Conservation (phyloP, 35 echinoderm and acorn worm genomes). For the Patiria miniata region DNA sequence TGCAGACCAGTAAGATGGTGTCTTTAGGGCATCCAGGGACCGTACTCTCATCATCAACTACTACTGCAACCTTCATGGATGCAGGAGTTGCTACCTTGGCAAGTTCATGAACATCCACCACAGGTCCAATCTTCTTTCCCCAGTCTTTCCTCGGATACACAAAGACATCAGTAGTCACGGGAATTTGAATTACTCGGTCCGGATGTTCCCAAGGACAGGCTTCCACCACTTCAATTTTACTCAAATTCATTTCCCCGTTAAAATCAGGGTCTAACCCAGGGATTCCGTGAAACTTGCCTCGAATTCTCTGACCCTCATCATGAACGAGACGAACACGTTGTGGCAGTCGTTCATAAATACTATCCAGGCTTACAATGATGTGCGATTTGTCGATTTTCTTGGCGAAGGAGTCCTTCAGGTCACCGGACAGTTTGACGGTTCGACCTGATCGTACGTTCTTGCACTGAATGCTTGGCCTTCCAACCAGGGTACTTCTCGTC, state of each 20-base stretch:
- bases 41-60: not conserved
- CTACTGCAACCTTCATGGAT: not conserved
- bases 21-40: not conserved
- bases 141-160: constrained; percentile 2
- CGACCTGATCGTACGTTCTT: not conserved
- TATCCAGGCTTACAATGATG: not conserved
- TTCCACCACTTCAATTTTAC: constrained; percentile 14
- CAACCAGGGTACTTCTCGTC: not conserved
- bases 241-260: not conserved
- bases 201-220: not conserved
- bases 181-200: not conserved
- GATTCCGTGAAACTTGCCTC: not conserved
- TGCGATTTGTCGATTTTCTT: constrained; percentile 13
- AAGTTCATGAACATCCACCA: not conserved
- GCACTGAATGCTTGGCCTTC: not conserved
- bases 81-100: not conserved
- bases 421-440: not conserved
- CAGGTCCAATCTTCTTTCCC: not conserved
- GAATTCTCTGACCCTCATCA: not conserved
- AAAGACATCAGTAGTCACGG: not conserved
- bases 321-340: not conserved
- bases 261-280: not conserved
- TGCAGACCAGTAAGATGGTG: not conserved
- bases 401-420: not conserved
- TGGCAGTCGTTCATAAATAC: not conserved